Conservation (phyloP, 1,140 invertebrate genomes). For the Panonychus citri region DNA sequence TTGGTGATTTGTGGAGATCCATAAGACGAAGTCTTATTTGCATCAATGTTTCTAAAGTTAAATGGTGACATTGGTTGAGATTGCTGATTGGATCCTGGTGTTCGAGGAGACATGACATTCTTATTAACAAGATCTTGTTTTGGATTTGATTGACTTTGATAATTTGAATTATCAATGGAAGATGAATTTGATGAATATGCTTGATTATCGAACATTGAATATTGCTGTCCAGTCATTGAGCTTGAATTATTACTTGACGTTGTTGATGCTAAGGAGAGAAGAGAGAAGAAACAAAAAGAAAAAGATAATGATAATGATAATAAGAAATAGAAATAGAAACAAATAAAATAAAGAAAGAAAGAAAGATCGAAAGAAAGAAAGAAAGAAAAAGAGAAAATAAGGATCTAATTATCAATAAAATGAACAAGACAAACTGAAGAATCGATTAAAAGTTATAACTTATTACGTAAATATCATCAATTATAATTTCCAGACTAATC, state of each 20-base stretch:
- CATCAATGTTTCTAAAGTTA: background rate
- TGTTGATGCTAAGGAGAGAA: background rate
- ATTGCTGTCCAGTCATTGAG: background rate
- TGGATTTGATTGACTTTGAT: background rate
- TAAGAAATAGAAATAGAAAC: background rate
- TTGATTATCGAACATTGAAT: background rate
- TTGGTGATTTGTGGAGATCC: background rate
- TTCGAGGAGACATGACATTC: too few species aligned
- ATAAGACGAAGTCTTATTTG: background rate
- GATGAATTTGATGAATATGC: background rate
- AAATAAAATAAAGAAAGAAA: background rate
- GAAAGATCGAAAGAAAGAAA: background rate
- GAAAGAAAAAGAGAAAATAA: background rate
- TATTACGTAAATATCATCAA: too few species aligned
- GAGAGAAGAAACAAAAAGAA: background rate
- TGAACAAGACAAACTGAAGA: too few species aligned
- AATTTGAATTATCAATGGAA: background rate
- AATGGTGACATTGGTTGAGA: background rate
- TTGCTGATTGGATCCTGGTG: background rate
- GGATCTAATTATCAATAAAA: too few species aligned
- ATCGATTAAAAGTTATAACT: too few species aligned
- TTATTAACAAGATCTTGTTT: too few species aligned
- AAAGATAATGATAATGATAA: background rate
- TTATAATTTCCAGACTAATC: too few species aligned
- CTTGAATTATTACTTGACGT: background rate